Base-by-base conservation (phyloP, 2,888 invertebrate genomes). In the Sussaba pulchella region DNA sequence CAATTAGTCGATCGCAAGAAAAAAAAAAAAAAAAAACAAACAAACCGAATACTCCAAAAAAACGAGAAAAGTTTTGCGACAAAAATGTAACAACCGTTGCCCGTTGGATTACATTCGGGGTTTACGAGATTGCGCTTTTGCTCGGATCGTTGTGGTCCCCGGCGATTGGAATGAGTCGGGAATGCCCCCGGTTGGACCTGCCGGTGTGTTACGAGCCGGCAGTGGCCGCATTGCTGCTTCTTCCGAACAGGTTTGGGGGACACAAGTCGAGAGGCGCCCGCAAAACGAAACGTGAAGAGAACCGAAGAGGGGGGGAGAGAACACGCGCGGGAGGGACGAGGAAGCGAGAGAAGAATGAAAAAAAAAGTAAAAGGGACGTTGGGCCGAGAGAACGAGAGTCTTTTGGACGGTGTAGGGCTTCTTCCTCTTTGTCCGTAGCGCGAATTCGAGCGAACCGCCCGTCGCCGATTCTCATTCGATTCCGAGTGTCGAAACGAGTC, bases 241-340 rank as follows among this genome's bases (percentile, higher is more conserved):
- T 70, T 54, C n/a, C 47, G 76, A 80, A 80, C 80, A 80, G 80
- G 80, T 80, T 80, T 80, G 41, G 76, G 63, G 76, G 80, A 76
- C 71, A 80, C 71, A 45, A 71, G 73, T 72, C 73, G 66, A 75
- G 71, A 81, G 80, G 80, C 80, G 76, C 76, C 80, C 72, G 76
- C 76, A 57, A 81, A 81, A 57, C 69, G 76, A 61, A 72, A 72
- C 24, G 59, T 66, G 41, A 61, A 41, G 54, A 57, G 36, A 50
- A 26, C 12, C 5, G 52, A 52, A n/a, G 12, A 12, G 21, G 52
- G 12, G n/a, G 17, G 17, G 5, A 8, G n/a, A 50, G 10, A 31
- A 50, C 12, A 24, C n/a, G 5, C 12, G 45, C 8, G 43, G 12
- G 39, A n/a, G n/a, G 2, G 43, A 26, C 12, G 24, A 24, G 21